phyloP scores from a whole-genome alignment of 2,888 invertebrate genomes.

The Polyommatus icarus region DNA sequence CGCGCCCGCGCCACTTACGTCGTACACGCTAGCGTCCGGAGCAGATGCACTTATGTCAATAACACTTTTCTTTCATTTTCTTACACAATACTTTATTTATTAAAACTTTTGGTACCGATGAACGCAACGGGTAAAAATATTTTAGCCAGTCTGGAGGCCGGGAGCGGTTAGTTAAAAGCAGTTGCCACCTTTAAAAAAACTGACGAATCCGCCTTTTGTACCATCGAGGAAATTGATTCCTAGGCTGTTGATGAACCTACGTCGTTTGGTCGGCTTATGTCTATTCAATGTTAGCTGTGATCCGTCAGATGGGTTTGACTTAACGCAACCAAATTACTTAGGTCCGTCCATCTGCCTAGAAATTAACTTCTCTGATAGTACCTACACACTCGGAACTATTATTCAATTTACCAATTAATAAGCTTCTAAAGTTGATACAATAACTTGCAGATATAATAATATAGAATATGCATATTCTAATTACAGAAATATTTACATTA shows the following conservation, averaged over 20 bases:
- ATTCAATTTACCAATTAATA: too few relatives aligned
- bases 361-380: background rate
- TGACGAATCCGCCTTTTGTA: background rate
- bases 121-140: background rate
- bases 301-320: too few relatives aligned
- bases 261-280: too few relatives aligned
- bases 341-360: too few relatives aligned
- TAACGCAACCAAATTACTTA: too few relatives aligned
- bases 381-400: background rate
- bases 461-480: background rate
- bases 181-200: background rate
- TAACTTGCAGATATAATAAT: background rate
- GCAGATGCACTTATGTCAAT: slow-evolving; percentile 45
- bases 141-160: background rate
- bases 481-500: background rate
- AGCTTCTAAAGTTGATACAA: background rate
- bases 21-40: slow-evolving; percentile 47
- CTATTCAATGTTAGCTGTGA: too few relatives aligned
- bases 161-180: background rate
- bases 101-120: background rate
- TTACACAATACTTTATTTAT: background rate
- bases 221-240: too few relatives aligned
- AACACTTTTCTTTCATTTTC: background rate
- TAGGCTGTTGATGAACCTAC: too few relatives aligned
- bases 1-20: slow-evolving; percentile 18